Evolutionary conservation across 2,797 vertebrate species (phyloP), one percentile per base, ranked within the genome.

Genomic region (Acanthornis magna): DNA sequence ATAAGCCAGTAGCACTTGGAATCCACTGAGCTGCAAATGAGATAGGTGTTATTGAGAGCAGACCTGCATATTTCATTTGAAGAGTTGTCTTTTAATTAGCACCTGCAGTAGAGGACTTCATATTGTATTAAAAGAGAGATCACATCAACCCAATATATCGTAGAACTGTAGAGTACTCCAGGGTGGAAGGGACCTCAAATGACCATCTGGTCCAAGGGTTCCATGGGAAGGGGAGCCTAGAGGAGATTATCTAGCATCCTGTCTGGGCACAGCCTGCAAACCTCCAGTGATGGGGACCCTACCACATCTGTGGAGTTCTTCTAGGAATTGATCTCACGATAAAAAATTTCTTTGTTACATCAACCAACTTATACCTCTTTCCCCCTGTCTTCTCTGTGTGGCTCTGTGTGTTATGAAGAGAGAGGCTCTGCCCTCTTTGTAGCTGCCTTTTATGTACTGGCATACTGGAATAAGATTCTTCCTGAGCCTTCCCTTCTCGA

Each of bases 61-160:
- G 79, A 78, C 54, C 54, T 55, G 77, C 58, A 2, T 88, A 32
- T 89, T 89, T 80, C 57, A 72, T 83, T 91, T 85, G 54, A 57
- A 87, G 67, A 74, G 38, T 23, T 67, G 54, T 61, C 42, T 91
- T 85, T 62, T 93, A 94, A 79, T 85, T 93, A 92, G 58, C 36
- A 76, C 47, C 40, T 53, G 20, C 70, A 61, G 16, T 36, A 80
- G 67, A 50, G 57, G 54, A 21, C 53, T 89, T 92, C 63, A 61
- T 66, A 40, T 25, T 66, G 42, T 63, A 61, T 79, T 85, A 74
- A 67, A 82, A 55, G 47, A 88, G 74, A 75, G 43, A 57, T 85
- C 23, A 6, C 11, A 26, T 88, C 45, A 82, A 21, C 23, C 7
- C 27, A 38, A 0, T 70, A 2, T 45, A 13, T 72, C 22, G 20